Evolutionary conservation across 2,113 vertebrate species (phyloP).

Genomic region (human (Homo sapiens)): DNA sequence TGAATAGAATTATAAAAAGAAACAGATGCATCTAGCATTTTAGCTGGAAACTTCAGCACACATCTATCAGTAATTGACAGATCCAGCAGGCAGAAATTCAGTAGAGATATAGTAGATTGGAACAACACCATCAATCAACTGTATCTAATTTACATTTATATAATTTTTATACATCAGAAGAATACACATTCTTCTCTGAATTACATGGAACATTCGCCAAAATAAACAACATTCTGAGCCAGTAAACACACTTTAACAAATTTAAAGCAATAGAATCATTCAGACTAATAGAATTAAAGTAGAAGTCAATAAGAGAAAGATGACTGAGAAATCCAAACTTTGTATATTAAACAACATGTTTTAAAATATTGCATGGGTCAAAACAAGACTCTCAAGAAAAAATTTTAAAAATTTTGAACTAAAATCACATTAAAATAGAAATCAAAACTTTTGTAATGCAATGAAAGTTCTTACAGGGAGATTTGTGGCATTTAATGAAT

Average conservation of each 20-base stretch:
- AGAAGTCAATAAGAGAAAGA: neutral
- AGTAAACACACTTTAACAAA: neutral
- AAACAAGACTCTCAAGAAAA: neutral
- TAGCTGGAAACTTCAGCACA: neutral
- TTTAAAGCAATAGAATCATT: neutral
- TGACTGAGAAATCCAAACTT: neutral
- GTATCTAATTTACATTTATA: neutral
- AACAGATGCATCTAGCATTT: neutral
- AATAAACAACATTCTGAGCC: neutral
- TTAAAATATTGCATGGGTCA: neutral
- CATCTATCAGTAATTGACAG: neutral
- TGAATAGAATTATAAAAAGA: neutral
- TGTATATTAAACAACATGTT: neutral
- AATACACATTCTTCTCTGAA: neutral
- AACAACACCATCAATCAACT: neutral
- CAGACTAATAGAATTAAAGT: neutral
- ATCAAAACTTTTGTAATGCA: neutral
- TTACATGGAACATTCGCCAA: neutral
- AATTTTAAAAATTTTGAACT: neutral
- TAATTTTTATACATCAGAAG: neutral
- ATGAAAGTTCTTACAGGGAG: neutral
- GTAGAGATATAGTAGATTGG: neutral
- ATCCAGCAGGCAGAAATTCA: neutral
- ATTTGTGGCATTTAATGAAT: neutral
- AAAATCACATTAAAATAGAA: neutral